These are phyloP conservation scores for Aythya baeri DNA, from an alignment of 2,113 vertebrate genomes.

Conservation along the genomic window DNA sequence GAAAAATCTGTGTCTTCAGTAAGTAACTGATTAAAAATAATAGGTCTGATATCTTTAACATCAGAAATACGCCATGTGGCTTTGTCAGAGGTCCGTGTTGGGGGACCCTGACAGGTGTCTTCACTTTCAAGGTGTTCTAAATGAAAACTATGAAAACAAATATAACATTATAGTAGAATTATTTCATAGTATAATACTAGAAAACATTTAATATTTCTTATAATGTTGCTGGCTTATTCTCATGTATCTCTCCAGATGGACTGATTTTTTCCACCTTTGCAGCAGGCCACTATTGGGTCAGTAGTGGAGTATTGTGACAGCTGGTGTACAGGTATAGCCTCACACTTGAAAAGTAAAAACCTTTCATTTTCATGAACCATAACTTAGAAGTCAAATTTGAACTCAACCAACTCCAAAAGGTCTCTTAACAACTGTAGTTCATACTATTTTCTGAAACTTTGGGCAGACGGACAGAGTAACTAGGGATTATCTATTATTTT, in stretches of 20 bases:
- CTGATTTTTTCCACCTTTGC: background rate
- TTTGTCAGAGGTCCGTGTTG: background rate
- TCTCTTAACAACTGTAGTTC: background rate
- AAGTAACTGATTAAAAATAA: background rate
- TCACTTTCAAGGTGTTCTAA: background rate
- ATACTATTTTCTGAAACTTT: background rate
- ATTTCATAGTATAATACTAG: background rate
- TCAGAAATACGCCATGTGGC: rapidly evolving
- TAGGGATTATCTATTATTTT: background rate
- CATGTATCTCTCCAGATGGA: background rate
- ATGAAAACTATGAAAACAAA: background rate
- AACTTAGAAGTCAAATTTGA: background rate
- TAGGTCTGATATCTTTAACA: background rate
- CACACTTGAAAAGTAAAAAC: background rate
- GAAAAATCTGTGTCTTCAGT: background rate
- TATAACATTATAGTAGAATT: background rate
- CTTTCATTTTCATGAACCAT: background rate
- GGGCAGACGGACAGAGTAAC: background rate
- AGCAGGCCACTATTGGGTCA: background rate
- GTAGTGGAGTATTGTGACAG: background rate
- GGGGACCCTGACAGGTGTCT: background rate
- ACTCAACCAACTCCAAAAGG: background rate
- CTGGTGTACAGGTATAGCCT: background rate
- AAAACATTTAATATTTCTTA: background rate
- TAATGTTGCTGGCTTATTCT: background rate